phyloP scores from a whole-genome alignment of 2,888 invertebrate genomes.

The Nephrotoma flavescens region DNA sequence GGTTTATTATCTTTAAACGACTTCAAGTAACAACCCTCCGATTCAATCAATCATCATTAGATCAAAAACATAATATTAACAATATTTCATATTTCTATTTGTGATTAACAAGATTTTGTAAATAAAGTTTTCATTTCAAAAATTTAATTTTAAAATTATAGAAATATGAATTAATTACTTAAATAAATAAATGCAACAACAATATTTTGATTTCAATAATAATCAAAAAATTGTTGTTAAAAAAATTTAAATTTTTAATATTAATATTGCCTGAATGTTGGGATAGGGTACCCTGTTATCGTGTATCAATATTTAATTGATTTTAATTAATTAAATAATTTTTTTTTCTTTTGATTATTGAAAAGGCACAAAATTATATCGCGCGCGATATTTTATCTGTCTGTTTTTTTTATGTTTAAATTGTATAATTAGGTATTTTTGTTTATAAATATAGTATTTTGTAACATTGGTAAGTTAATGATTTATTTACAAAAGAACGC shows the following conservation, averaged over 20 bases:
- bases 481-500: background rate
- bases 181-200: background rate
- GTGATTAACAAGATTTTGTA: background rate
- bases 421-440: background rate
- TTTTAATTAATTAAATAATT: conserved; percentile 4
- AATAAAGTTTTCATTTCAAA: background rate
- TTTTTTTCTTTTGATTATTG: conserved; percentile 6
- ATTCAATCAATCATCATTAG: background rate
- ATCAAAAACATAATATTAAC: background rate
- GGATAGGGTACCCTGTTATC: conserved; percentile 86
- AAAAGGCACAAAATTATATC: background rate
- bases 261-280: conserved; percentile 79
- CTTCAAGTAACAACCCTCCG: background rate
- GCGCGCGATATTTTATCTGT: background rate
- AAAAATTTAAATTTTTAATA: background rate
- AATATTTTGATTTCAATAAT: conserved; percentile 1
- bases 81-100: background rate
- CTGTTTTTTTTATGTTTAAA: background rate
- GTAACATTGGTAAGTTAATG: background rate
- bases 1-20: too few species aligned
- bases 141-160: background rate
- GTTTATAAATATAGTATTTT: too few species aligned
- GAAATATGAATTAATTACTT: background rate
- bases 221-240: conserved; percentile 23
- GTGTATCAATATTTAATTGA: background rate